A percentile compares a stretch with the other conserved stretches of the same genome.
Conservation (phyloP, 2,113 vertebrate genomes). For the Apteryx owenii region DNA sequence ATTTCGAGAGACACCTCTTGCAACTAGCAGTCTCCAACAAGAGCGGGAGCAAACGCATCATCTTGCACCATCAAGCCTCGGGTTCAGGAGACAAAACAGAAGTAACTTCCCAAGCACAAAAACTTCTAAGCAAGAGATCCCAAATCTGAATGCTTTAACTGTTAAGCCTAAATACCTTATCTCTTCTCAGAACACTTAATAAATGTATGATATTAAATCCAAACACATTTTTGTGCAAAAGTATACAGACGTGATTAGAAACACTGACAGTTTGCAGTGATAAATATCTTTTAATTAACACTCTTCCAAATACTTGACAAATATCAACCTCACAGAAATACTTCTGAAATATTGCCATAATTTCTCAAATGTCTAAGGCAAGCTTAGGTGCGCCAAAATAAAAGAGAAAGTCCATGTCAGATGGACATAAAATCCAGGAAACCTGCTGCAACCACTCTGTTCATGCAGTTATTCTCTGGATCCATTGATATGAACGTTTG, state of each 20-base stretch:
- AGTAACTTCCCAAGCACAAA: not conserved
- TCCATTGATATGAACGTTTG: accelerated
- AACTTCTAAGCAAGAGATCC: not conserved
- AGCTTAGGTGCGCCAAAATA: not conserved
- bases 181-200: not conserved
- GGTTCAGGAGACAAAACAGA: not conserved
- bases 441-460: not conserved
- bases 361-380: not conserved
- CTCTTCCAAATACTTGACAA: not conserved
- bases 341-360: not conserved
- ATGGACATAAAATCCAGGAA: not conserved
- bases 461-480: not conserved
- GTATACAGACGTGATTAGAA: not conserved
- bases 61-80: not conserved
- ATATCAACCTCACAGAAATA: not conserved
- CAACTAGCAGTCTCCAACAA: not conserved
- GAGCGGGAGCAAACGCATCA: not conserved
- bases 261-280: not conserved
- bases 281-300: not conserved
- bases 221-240: not conserved
- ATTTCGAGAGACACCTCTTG: not conserved
- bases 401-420: not conserved
- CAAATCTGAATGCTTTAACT: not conserved
- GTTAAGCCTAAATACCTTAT: not conserved
- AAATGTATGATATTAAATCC: not conserved